These are phyloP conservation scores for Trypoxylus dichotomus DNA, from an alignment of 1,140 invertebrate species.

Conservation along the genomic window DNA sequence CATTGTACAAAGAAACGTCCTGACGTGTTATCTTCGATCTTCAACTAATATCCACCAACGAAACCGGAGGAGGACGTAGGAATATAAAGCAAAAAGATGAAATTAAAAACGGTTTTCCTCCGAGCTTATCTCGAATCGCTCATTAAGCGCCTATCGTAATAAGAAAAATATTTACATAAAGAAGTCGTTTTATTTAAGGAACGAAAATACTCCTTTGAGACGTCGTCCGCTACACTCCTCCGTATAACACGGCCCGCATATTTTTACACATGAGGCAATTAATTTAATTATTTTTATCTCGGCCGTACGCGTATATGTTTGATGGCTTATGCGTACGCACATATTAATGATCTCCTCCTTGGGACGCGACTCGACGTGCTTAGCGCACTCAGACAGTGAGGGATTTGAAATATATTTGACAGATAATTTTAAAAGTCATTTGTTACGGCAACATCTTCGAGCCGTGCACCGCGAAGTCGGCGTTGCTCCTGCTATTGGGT, in stretches of 20 bases:
- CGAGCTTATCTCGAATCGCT: slow-evolving; percentile 13
- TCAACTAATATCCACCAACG: slow-evolving; percentile 1
- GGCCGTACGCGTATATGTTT: slow-evolving; percentile 3
- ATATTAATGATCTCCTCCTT: slow-evolving; percentile 23
- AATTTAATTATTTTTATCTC: slow-evolving; percentile 30
- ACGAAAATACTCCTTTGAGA: slow-evolving; percentile 22
- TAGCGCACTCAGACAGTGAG: slow-evolving; percentile 8
- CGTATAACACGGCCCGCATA: slow-evolving; percentile 12
- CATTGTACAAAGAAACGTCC: not conserved
- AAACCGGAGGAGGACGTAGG: not conserved
- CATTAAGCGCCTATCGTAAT: slow-evolving; percentile 18
- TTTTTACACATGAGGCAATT: slow-evolving; percentile 27
- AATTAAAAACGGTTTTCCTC: not conserved
- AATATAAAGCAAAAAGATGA: slow-evolving; percentile 1
- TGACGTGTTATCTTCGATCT: not conserved
- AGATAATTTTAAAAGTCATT: slow-evolving; percentile 29
- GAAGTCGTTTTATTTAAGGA: slow-evolving; percentile 17
- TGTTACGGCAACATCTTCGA: slow-evolving; percentile 11
- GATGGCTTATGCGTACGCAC: not conserved
- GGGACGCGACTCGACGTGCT: slow-evolving; percentile 6
- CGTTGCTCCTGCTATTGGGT: not conserved
- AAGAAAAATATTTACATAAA: slow-evolving; percentile 26
- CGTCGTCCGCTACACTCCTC: not conserved
- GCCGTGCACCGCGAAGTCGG: not conserved
- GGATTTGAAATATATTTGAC: slow-evolving; percentile 29